phyloP scores from a whole-genome alignment of 2,888 invertebrate genomes.

The Philereme transversata region DNA sequence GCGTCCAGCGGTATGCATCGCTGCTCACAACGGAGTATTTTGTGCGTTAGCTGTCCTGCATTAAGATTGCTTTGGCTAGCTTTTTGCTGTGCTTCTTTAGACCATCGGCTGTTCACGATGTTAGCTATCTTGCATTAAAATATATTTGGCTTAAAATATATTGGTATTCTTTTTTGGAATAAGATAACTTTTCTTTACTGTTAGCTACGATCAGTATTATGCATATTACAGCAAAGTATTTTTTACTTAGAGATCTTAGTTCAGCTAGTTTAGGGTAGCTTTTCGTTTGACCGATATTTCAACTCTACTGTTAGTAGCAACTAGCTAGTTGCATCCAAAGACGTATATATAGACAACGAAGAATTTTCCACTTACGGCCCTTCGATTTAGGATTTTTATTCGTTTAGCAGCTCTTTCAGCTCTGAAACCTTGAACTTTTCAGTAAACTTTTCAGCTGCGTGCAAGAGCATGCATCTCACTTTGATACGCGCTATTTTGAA shows the following conservation, averaged over 20 bases:
- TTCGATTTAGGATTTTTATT: background rate
- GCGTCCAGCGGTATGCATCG: constrained; percentile 72
- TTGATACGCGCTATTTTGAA: constrained; percentile 1
- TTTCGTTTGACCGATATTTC: too few relatives aligned
- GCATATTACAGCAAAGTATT: too few relatives aligned
- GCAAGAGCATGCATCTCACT: constrained; percentile 1
- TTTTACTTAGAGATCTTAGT: too few relatives aligned
- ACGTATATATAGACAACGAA: background rate
- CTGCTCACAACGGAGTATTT: constrained; percentile 66
- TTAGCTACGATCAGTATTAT: too few relatives aligned
- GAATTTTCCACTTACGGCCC: background rate
- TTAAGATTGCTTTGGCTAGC: constrained; percentile 9
- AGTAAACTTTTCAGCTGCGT: constrained; percentile 6
- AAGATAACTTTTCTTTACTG: too few relatives aligned
- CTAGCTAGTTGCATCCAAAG: background rate
- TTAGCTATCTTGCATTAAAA: too few relatives aligned
- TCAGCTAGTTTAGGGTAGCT: too few relatives aligned
- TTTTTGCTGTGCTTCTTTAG: constrained; percentile 1
- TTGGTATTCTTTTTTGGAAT: too few relatives aligned
- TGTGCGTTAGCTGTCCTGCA: constrained; percentile 38
- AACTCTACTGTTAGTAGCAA: too few relatives aligned
- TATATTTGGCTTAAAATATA: too few relatives aligned
- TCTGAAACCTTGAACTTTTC: background rate
- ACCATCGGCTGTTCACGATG: background rate
- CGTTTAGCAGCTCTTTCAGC: constrained; percentile 10